Evolutionary conservation across 1,140 invertebrate species (phyloP).

Genomic region (Calosoma granatense): DNA sequence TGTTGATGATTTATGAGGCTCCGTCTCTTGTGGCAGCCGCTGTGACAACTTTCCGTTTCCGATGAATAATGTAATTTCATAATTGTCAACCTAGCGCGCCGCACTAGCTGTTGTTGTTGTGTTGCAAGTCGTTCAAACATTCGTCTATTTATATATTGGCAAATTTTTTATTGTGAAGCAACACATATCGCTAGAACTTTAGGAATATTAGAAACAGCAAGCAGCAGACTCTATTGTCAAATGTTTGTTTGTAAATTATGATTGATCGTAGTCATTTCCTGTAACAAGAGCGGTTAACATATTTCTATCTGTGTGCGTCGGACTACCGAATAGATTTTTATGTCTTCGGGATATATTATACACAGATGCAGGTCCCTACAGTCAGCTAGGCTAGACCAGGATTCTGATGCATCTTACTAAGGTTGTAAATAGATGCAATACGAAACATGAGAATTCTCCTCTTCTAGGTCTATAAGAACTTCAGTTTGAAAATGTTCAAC

Average conservation of each 20-base stretch:
- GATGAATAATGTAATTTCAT: conserved; percentile 32
- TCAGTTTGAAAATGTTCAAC: no score
- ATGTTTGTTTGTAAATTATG: conserved; percentile 7
- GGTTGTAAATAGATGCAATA: no score
- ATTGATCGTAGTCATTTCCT: conserved; percentile 10
- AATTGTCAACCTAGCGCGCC: conserved; percentile 26
- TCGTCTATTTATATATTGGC: no score
- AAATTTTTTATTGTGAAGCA: neutral
- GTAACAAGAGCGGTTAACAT: neutral
- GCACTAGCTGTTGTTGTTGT: neutral
- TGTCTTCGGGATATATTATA: no score
- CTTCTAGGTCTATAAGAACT: no score
- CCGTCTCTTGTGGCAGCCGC: conserved; percentile 12
- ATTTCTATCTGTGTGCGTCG: neutral
- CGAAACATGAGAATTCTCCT: no score
- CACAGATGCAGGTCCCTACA: no score
- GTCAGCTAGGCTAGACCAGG: no score
- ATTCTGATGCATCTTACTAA: no score
- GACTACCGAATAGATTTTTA: no score
- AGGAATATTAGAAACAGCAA: no score
- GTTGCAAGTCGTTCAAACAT: neutral
- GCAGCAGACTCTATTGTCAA: conserved; percentile 7
- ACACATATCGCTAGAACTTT: no score
- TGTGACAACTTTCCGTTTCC: conserved; percentile 20
- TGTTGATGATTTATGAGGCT: conserved; percentile 11